These are phyloP conservation scores for Fabriciana adippe DNA, from an alignment of 2,888 invertebrate genomes.

Conservation along the genomic window DNA sequence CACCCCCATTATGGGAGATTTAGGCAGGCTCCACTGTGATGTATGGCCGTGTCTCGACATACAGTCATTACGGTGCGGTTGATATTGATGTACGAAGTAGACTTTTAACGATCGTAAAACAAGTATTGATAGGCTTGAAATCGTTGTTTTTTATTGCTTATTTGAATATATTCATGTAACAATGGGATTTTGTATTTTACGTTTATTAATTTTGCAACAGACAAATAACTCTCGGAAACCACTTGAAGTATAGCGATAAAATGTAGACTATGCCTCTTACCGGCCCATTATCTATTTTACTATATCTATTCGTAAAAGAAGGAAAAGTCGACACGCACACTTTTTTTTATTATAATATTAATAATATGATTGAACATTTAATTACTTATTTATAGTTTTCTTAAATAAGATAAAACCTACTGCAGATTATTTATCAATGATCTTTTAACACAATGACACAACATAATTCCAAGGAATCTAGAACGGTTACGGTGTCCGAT, in stretches of 20 bases:
- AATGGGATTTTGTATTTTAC: background rate
- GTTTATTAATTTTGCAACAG: background rate
- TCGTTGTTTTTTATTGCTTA: background rate
- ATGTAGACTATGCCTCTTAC: too few relatives aligned
- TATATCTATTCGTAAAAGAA: too few relatives aligned
- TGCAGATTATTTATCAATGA: slow-evolving; percentile 10
- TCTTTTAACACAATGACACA: slow-evolving; percentile 20
- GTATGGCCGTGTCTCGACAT: slow-evolving; percentile 49
- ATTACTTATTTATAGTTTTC: too few relatives aligned
- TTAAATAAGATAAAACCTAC: background rate
- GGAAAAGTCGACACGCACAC: too few relatives aligned
- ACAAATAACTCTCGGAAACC: too few relatives aligned
- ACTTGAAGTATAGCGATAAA: too few relatives aligned
- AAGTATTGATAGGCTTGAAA: background rate
- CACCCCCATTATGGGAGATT: slow-evolving; percentile 48
- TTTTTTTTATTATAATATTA: too few relatives aligned
- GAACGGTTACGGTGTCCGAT: slow-evolving; percentile 26
- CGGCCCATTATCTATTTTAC: too few relatives aligned
- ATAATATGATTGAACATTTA: too few relatives aligned
- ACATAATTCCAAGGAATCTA: slow-evolving; percentile 24
- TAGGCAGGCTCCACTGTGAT: slow-evolving; percentile 54
- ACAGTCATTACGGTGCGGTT: slow-evolving; percentile 52
- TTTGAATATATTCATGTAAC: background rate
- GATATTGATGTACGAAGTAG: slow-evolving; percentile 45
- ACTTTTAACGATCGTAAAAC: slow-evolving; percentile 10